Conservation (phyloP, 2,797 vertebrate species). For the Chromobotia macracanthus region DNA sequence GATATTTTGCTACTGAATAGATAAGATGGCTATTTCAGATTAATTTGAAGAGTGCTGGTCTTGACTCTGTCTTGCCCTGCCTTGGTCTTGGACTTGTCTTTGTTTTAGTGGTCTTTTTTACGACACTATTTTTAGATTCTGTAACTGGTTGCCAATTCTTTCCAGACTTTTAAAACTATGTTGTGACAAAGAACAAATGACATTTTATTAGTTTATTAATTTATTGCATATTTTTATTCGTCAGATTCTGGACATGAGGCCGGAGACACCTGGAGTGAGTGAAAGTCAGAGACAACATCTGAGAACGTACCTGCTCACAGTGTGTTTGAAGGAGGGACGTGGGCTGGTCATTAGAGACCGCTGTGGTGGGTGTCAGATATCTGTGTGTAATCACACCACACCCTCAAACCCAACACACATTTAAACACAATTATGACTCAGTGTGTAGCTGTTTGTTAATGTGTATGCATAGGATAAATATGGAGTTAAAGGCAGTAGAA, state of each 20-base stretch:
- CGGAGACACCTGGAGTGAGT: slow-evolving; percentile 39
- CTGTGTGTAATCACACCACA: slow-evolving; percentile 4
- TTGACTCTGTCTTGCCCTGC: no score
- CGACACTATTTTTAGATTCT: neutral
- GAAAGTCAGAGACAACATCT: slow-evolving; percentile 63
- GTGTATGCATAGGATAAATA: neutral
- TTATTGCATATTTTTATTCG: neutral
- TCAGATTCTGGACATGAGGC: slow-evolving; percentile 66
- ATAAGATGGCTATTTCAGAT: no score
- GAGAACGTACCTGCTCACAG: slow-evolving; percentile 85
- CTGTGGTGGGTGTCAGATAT: slow-evolving; percentile 81
- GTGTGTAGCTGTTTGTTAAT: slow-evolving; percentile 20
- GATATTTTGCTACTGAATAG: no score
- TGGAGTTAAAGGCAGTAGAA: neutral
- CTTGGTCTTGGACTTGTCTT: no score
- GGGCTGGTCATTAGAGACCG: slow-evolving; percentile 94
- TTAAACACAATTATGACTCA: neutral
- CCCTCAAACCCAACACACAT: slow-evolving; percentile 13
- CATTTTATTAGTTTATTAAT: neutral
- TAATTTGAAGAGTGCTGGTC: no score
- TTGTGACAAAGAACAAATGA: neutral
- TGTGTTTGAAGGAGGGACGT: slow-evolving; percentile 88
- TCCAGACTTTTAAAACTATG: neutral
- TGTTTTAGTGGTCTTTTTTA: no score
- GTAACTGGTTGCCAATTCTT: neutral